Conservation (phyloP, 2,888 invertebrate species). For the Branchipolynoe longqiensis region DNA sequence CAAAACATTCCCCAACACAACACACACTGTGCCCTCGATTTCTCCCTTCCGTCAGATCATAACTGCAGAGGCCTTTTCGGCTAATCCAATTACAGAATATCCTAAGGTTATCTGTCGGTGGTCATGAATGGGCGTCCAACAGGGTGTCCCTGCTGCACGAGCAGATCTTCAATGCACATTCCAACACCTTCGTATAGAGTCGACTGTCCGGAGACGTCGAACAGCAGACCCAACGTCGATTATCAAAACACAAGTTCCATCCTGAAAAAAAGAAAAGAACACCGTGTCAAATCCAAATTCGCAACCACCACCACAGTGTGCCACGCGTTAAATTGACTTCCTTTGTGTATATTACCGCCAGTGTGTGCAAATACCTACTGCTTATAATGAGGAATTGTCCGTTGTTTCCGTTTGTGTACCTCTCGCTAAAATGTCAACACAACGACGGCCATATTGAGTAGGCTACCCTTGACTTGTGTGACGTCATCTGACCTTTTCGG, state of each 20-base stretch:
- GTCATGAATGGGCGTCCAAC: conserved; percentile 4
- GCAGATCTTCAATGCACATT: conserved; percentile 12
- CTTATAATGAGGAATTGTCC: background rate
- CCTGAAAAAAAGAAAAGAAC: conserved; percentile 58
- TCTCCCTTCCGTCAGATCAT: conserved; percentile 31
- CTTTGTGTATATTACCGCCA: background rate
- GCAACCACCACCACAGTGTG: background rate
- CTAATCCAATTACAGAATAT: background rate
- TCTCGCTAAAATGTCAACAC: conserved; percentile 59
- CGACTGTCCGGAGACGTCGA: conserved; percentile 38
- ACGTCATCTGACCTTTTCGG: conserved; percentile 51
- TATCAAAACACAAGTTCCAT: conserved; percentile 48
- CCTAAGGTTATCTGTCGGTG: conserved; percentile 30
- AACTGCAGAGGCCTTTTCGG: conserved; percentile 4
- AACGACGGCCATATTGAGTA: conserved; percentile 61
- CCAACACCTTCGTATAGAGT: conserved; percentile 18
- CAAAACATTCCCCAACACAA: conserved; percentile 55
- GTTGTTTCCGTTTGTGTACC: conserved; percentile 30
- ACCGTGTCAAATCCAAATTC: background rate
- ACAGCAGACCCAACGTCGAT: background rate
- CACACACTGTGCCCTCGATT: conserved; percentile 47
- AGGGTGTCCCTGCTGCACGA: conserved; percentile 2
- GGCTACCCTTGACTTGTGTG: conserved; percentile 54
- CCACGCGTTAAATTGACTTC: background rate
- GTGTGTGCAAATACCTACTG: conserved; percentile 3